Evolutionary conservation across 2,888 invertebrate species (phyloP), one percentile per base, ranked within the genome.

Genomic region (Hermodice carunculata): DNA sequence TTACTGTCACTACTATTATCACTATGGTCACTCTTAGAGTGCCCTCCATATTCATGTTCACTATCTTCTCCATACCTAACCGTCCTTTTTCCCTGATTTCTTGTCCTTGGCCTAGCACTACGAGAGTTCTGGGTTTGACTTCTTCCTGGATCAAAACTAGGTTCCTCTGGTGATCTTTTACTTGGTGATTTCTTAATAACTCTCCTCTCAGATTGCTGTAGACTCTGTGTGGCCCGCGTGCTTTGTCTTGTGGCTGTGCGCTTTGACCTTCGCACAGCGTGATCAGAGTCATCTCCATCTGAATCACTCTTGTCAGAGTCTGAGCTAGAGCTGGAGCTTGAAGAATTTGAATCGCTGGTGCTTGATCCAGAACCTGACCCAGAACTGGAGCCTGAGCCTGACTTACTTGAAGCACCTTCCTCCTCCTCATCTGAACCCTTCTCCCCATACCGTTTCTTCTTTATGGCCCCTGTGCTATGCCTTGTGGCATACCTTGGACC

Each of bases 31-130:
- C 58, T n/a, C n/a, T n/a, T n/a, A n/a, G 11, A 8, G 24, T 69
- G 73, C 40, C 70, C 70, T 5, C 22, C 6, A 11, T 14, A 3
- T 22, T 79, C 78, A 65, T 70, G 71, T 42, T 81, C 79, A 67
- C 76, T 78, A 56, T 85, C 83, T 69, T 85, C 83, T 6, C 67
- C 74, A 69, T 86, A 87, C 19, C 72, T 76, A 11, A 86, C 85
- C 2, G 83, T 85, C 56, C 82, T 75, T 63, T 80, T 78, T 32
- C 86, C 86, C 59, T 80, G 79, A 71, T 83, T 84, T 31, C 85
- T 70, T 62, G 17, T 31, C 29, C 60, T 32, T 56, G 31, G 14
- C 46, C 34, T 4, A 37, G 53, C 17, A 44, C 5, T 11, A 58
- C 31, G n/a, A n/a, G n/a, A n/a, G n/a, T n/a, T n/a, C n/a, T n/a